Percentiles rank a stretch among this genome's conserved stretches.
Conservation (phyloP, 2,888 invertebrate species). For the Cybosia mesomella region DNA sequence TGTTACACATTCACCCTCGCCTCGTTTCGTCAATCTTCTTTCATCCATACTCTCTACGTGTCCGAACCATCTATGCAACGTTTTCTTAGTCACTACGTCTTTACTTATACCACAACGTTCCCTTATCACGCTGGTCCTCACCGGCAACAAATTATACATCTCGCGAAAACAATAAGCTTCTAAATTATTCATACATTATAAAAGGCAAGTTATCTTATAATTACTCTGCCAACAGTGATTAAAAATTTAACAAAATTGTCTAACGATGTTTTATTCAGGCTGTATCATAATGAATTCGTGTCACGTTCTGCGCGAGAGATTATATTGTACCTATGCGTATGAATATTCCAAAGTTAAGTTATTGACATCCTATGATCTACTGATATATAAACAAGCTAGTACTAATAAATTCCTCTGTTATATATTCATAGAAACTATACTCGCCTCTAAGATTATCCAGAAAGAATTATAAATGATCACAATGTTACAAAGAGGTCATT, state of each 20-base stretch:
- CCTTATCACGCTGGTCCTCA: too few relatives aligned
- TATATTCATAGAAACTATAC: background rate
- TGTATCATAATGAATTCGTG: constrained; percentile 55
- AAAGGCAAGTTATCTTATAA: constrained; percentile 35
- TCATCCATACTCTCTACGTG: too few relatives aligned
- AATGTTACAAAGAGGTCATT: constrained; percentile 19
- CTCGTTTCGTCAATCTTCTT: too few relatives aligned
- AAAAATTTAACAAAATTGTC: constrained; percentile 37
- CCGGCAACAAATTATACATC: background rate
- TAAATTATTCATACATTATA: constrained; percentile 19
- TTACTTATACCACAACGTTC: too few relatives aligned
- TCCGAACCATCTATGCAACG: too few relatives aligned
- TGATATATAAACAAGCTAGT: constrained; percentile 38
- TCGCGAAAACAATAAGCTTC: constrained; percentile 2
- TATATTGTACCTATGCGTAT: constrained; percentile 59
- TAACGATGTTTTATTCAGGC: constrained; percentile 52
- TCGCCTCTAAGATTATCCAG: background rate
- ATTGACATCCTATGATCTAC: constrained; percentile 39
- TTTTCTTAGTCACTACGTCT: too few relatives aligned
- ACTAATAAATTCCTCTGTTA: constrained; percentile 6
- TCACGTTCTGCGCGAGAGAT: constrained; percentile 60
- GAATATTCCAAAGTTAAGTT: constrained; percentile 66
- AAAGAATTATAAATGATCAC: constrained; percentile 16
- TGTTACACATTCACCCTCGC: too few relatives aligned
- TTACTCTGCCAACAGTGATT: constrained; percentile 41